Evolutionary conservation across 2,888 invertebrate species (phyloP), one percentile per base, ranked within the genome.

Genomic region (Tiphia femorata): DNA sequence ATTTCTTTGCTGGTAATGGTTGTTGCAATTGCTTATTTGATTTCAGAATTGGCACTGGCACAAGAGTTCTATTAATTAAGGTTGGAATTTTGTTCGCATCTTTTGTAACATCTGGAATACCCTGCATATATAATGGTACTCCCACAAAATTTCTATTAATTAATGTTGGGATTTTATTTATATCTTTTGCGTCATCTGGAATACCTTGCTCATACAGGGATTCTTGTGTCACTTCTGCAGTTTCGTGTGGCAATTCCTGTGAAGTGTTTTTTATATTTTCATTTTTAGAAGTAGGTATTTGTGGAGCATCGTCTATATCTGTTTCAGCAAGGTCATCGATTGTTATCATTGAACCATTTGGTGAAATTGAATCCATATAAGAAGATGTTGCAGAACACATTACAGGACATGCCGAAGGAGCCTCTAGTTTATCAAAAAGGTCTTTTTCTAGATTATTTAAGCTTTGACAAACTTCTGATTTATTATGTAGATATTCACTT

Each of bases 61-160:
- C 75, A 7, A 80, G 57, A 2, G 67, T 69, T 37, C 66, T 70
- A 20, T 75, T 75, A 2, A 76, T 68, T 3, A 75, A 50, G 0
- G 73, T 76, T 1, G 80, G 77, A 40, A 80, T 74, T 62, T 77
- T 79, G 62, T 73, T 79, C 0, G 49, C 27, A 33, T 78, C 75
- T 48, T 73, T 72, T 1, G 71, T 67, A 16, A 76, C 53, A 16
- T 78, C 67, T 2, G 78, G 73, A 25, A 76, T 40, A 16, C 67
- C 71, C 17, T 73, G 70, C 41, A 78, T 68, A 19, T 79, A 80
- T n/a, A 77, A 57, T 0, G 80, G 78, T n/a, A 62, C 70, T 0
- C 79, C 79, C 1, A 81, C 75, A 7, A 80, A 56, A 2, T 65
- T 69, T 37, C 66, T 70, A 20, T 75, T 75, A 2, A 76, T 68